A percentile compares a stretch with the other conserved stretches of the same genome.
Evolutionary conservation across 2,113 vertebrate genomes (phyloP).

Genomic region (Tympanuchus pallidicinctus): DNA sequence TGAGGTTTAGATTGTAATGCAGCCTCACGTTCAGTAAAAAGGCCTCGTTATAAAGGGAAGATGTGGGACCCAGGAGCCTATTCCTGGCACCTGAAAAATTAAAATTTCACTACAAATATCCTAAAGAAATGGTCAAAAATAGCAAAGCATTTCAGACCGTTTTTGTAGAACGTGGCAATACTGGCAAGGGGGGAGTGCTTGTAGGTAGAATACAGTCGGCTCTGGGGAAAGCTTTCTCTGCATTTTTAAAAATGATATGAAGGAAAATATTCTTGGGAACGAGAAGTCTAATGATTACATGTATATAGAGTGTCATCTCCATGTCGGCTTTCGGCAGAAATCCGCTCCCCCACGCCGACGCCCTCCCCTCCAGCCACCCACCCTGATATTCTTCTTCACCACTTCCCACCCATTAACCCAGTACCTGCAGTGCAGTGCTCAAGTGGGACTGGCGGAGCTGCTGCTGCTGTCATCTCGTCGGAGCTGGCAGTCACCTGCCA

Average conservation of each 20-base stretch:
- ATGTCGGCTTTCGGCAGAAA: slow-evolving; percentile 48
- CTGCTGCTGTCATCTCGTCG: slow-evolving; percentile 45
- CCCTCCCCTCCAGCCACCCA: slow-evolving; percentile 57
- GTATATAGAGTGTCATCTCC: slow-evolving; percentile 46
- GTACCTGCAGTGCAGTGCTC: slow-evolving; percentile 56
- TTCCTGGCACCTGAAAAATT: slow-evolving; percentile 61
- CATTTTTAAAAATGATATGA: slow-evolving; percentile 43
- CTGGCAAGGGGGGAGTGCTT: slow-evolving; percentile 43
- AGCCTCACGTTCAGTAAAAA: slow-evolving; percentile 48
- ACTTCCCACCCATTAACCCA: slow-evolving; percentile 71
- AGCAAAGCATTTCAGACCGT: slow-evolving; percentile 28
- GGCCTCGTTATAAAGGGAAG: slow-evolving; percentile 36
- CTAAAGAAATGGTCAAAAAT: slow-evolving; percentile 52
- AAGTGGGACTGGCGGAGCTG: slow-evolving; percentile 60
- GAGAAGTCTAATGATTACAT: slow-evolving; percentile 60
- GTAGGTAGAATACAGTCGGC: slow-evolving; percentile 56
- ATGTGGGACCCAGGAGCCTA: slow-evolving; percentile 32
- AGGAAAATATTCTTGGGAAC: slow-evolving; percentile 60
- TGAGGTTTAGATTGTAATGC: slow-evolving; percentile 44
- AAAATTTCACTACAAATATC: slow-evolving; percentile 57
- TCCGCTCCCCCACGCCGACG: slow-evolving; percentile 58
- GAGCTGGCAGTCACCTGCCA: slow-evolving; percentile 65
- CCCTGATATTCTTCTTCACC: slow-evolving; percentile 53
- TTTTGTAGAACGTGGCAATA: slow-evolving; percentile 20
- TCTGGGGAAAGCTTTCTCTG: slow-evolving; percentile 52